Evolutionary conservation across 1,140 invertebrate genomes (phyloP), one percentile per base, ranked within the genome.

Genomic region (Plectus sambesii): DNA sequence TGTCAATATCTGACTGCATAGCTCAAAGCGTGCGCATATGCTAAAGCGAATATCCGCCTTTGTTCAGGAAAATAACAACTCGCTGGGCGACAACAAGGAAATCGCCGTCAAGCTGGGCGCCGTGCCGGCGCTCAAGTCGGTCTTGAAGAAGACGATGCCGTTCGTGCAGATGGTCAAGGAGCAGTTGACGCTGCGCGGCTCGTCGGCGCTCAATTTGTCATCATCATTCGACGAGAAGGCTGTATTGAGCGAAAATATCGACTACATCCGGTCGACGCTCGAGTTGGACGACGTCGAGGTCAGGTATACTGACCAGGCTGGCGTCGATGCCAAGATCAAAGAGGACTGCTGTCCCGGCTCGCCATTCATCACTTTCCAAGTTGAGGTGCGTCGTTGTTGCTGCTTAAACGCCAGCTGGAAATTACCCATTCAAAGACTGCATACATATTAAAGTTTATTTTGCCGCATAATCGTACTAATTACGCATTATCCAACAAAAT

Each of bases 141-240:
- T 89, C 65, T 84, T 82, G 79, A 97, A 97, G 73, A 80, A 85
- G 61, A 82, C 87, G 1, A 98, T 98, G 93, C 89, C 92, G 1
- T 98, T 98, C 73, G 92, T 89, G 0, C 87, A 92, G 74, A 51
- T 68, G 75, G 56, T 68, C 23, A 72, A 72, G 66, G 70, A 70
- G 26, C 46, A 56, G 15, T 43, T 43, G 17, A 51, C 46, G 12
- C 22, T 29, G 22, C 48, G 53, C 26, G 50, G 49, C 20, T 12
- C 42, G 3, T 22, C 42, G 9, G 49, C 56, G 8, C 27, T 57
- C 5, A 39, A 22, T 15, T 35, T 39, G 2, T 8, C 54, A 9
- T 50, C 49, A 22, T 24, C 42, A 2, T 58, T 58, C 17, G 50
- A 58, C 36, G 45, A 58, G 78, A 39, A 72, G 75, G 26, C 51